Evolutionary conservation across 2,888 invertebrate genomes (phyloP).

Genomic region (Drosophila niveifrons): DNA sequence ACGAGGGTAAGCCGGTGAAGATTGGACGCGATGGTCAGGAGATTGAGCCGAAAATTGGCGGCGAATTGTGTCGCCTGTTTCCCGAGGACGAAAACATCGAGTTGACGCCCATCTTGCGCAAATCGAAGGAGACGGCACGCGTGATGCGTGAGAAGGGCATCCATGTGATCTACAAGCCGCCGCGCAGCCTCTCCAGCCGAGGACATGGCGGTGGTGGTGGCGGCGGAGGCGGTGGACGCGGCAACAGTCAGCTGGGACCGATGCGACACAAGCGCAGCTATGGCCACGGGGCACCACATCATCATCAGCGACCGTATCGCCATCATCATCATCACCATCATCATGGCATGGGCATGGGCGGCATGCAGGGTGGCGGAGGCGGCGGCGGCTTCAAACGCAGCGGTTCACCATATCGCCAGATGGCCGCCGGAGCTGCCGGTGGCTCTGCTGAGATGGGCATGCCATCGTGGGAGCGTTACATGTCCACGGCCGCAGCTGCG

Average conservation of each 20-base stretch:
- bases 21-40: constrained; percentile 99
- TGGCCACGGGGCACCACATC: constrained; percentile 79
- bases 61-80: constrained; percentile 95
- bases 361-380: constrained; percentile 67
- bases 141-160: constrained; percentile 86
- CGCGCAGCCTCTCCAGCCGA: constrained; percentile 85
- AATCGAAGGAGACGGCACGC: constrained; percentile 93
- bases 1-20: constrained; percentile 99
- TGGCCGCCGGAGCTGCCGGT: constrained; percentile 79
- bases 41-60: constrained; percentile 97
- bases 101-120: constrained; percentile 93
- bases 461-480: constrained; percentile 88
- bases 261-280: constrained; percentile 82
- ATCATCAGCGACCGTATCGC: constrained; percentile 87
- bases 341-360: constrained; percentile 68
- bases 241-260: constrained; percentile 77
- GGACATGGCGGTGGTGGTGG: constrained; percentile 83
- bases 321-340: constrained; percentile 65
- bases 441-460: constrained; percentile 87
- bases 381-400: constrained; percentile 76
- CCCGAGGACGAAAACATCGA: constrained; percentile 96
- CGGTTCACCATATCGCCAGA: constrained; percentile 80
- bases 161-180: constrained; percentile 85
- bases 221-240: constrained; percentile 75
- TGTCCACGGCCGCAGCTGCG: constrained; percentile 89